Evolutionary conservation across 2,888 invertebrate species (phyloP).

Genomic region (Eretmocerus hayati): DNA sequence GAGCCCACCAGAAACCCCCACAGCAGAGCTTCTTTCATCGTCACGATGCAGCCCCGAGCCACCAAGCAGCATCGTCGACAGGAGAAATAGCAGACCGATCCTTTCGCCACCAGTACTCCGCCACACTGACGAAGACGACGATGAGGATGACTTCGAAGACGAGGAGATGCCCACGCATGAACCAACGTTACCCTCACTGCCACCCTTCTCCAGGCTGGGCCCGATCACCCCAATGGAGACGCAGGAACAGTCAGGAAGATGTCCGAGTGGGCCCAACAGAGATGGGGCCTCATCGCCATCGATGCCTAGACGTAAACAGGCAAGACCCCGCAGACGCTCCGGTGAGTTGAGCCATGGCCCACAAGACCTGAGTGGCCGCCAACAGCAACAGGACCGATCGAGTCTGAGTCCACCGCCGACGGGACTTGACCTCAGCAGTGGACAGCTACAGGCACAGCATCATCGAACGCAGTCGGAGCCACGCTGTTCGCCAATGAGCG

Average conservation of each 20-base stretch:
- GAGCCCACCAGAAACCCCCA: constrained; percentile 46
- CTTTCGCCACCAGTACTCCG: constrained; percentile 13
- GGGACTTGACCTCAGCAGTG: not conserved
- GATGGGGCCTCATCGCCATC: constrained; percentile 61
- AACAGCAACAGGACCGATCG: constrained; percentile 26
- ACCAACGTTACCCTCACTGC: not conserved
- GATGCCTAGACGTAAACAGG: constrained; percentile 77
- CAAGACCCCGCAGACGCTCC: constrained; percentile 74
- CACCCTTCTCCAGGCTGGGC: not conserved
- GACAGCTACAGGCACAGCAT: not conserved
- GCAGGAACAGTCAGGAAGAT: not conserved
- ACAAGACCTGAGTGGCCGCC: constrained; percentile 54
- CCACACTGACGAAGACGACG: constrained; percentile 37
- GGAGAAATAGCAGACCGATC: no score
- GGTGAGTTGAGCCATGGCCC: constrained; percentile 62
- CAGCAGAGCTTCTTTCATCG: constrained; percentile 37
- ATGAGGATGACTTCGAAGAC: constrained; percentile 26
- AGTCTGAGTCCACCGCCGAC: not conserved
- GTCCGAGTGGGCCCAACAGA: constrained; percentile 37
- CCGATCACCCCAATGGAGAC: not conserved
- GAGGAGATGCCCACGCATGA: constrained; percentile 26
- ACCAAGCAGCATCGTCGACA: constrained; percentile 49
- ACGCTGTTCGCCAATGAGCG: no score
- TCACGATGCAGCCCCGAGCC: constrained; percentile 52
- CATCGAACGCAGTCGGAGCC: not conserved